Evolutionary conservation across 2,113 vertebrate species (phyloP).

Genomic region (Tauraco erythrolophus): DNA sequence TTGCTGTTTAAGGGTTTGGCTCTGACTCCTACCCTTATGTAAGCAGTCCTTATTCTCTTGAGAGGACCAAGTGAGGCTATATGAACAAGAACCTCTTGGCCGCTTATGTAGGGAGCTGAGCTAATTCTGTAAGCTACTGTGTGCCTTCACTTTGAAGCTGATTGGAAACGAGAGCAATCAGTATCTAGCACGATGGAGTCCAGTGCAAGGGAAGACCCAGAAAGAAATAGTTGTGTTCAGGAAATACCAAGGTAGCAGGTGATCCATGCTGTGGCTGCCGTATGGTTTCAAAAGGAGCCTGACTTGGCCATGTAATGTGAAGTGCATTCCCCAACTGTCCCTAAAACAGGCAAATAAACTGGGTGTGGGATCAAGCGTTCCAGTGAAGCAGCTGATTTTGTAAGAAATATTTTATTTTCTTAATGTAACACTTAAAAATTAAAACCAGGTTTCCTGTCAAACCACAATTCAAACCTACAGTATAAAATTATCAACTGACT

Average conservation of each 20-base stretch:
- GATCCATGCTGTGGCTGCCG: background rate
- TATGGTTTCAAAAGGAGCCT: background rate
- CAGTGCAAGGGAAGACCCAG: background rate
- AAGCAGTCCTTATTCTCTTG: background rate
- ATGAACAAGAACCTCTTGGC: background rate
- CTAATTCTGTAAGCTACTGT: background rate
- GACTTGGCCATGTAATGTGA: accelerated
- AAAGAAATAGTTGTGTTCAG: background rate
- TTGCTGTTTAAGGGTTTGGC: background rate
- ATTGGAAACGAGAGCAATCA: background rate
- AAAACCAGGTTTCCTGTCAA: constrained; percentile 8
- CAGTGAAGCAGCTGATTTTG: background rate
- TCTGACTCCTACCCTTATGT: background rate
- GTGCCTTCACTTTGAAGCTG: background rate
- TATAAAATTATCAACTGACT: constrained; percentile 24
- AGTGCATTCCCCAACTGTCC: background rate
- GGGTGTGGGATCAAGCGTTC: background rate
- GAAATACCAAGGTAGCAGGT: background rate
- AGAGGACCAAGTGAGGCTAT: background rate
- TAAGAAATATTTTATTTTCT: background rate
- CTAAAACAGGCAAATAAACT: background rate
- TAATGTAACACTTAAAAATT: constrained; percentile 15
- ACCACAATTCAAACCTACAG: background rate
- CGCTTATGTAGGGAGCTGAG: background rate
- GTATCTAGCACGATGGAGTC: background rate